Conservation (phyloP, 2,888 invertebrate species). For the Orthosia gracilis region DNA sequence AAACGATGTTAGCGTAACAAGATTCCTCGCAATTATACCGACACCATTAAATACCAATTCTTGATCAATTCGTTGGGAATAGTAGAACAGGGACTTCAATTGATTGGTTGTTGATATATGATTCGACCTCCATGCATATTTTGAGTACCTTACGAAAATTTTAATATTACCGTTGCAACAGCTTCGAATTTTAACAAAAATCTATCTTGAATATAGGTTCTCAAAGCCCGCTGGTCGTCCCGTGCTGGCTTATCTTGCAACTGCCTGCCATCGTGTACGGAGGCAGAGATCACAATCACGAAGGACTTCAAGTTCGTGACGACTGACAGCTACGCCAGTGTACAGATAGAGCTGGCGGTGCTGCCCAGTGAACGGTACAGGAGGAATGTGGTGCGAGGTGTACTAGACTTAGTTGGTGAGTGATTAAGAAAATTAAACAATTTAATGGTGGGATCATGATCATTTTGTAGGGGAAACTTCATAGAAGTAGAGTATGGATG, state of each 20-base stretch:
- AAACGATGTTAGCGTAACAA: background rate
- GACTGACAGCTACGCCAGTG: slow-evolving; percentile 80
- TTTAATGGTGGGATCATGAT: background rate
- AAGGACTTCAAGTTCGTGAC: slow-evolving; percentile 88
- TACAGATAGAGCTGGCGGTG: slow-evolving; percentile 92
- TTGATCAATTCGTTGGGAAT: background rate
- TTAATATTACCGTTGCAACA: background rate
- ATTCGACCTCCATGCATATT: background rate
- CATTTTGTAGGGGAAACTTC: background rate
- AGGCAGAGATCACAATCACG: slow-evolving; percentile 93
- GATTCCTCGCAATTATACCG: slow-evolving; percentile 2
- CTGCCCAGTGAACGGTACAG: slow-evolving; percentile 94
- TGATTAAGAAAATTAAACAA: background rate
- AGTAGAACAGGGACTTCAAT: background rate
- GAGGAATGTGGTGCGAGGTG: slow-evolving; percentile 94
- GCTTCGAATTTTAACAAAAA: background rate
- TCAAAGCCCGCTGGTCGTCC: slow-evolving; percentile 87
- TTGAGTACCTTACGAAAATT: background rate
- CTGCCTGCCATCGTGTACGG: slow-evolving; percentile 94
- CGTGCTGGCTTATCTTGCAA: slow-evolving; percentile 93
- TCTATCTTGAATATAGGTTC: slow-evolving; percentile 72
- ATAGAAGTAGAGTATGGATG: background rate
- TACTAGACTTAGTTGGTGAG: slow-evolving; percentile 94
- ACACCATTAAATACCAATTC: background rate
- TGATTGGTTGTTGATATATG: background rate